These are phyloP conservation scores for Spatula clypeata DNA, from an alignment of 2,797 vertebrate genomes.

Conservation along the genomic window DNA sequence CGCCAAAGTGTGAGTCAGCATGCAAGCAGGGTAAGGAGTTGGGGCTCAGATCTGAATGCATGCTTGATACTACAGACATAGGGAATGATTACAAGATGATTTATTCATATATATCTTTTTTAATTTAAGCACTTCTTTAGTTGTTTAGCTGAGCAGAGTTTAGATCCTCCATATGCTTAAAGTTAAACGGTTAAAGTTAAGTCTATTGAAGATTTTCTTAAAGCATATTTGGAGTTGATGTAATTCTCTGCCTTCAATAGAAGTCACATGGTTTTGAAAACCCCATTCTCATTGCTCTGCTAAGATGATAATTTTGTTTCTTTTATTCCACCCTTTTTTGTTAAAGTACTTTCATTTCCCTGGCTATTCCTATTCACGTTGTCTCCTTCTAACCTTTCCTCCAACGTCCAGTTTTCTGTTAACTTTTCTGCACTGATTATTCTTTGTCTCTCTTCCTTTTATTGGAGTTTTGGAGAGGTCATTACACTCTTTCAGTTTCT, in stretches of 20 bases:
- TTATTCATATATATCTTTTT: neutral
- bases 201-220: neutral
- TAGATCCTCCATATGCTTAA: neutral
- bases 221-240: neutral
- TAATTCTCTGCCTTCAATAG: neutral
- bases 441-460: constrained; percentile 7
- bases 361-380: neutral
- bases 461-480: neutral
- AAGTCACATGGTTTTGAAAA: neutral
- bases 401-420: constrained; percentile 1
- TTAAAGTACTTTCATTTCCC: neutral
- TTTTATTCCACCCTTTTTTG: neutral
- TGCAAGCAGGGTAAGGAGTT: neutral
- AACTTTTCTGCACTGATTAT: neutral
- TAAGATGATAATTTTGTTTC: constrained; percentile 2
- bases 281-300: neutral
- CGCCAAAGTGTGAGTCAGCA: neutral
- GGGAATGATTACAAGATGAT: neutral
- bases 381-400: constrained; percentile 30
- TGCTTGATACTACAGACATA: neutral
- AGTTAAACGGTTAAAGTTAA: constrained; percentile 1
- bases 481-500: neutral
- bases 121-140: neutral
- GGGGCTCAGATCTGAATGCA: neutral
- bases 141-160: neutral